Evolutionary conservation across 2,888 invertebrate genomes (phyloP), one percentile per base, ranked within the genome.

Genomic region (Catotricha subobsoleta): DNA sequence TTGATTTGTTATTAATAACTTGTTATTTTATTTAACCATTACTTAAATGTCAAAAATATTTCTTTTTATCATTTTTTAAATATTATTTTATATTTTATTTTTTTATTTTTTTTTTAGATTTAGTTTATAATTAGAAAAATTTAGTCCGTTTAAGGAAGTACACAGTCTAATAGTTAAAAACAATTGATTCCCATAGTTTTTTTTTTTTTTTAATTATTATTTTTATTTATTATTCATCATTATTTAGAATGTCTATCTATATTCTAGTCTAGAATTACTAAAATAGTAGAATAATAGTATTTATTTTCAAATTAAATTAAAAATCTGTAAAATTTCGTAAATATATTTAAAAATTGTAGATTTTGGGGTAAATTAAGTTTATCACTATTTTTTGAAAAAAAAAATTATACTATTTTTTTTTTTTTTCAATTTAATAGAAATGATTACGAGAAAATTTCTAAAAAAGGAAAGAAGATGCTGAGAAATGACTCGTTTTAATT

Each of bases 161-260:
- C 42, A 42, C 42, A 42, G 42, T 42, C 42, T 42, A 42, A 39
- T 39, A 39, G 39, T 39, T 39, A 39, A 38, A n/a, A 39, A 42
- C 39, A 42, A 39, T 42, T 42, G 42, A 42, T 42, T 42, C 42
- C 42, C 42, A 39, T 42, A 39, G 39, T 42, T 12, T 31, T 40
- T 40, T 39, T 27, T 31, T 37, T 42, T 41, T 36, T 41, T 41
- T 37, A 25, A 28, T 38, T 41, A 31, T 40, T 40, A 13, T 12
- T 40, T 40, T 31, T 23, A 31, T 36, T 35, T 40, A 33, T 25
- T 21, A 33, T 6, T 15, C 16, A 7, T 16, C 15, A 33, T 18
- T 33, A 15, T 16, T 33, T 18, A 27, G 31, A 3, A 40, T 33
- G 9, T 33, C 33, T 33, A 33, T 33, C n/a, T n/a, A 30, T 9